These are phyloP conservation scores for Thinocorus orbignyianus DNA, from an alignment of 2,113 vertebrate genomes.

Conservation along the genomic window DNA sequence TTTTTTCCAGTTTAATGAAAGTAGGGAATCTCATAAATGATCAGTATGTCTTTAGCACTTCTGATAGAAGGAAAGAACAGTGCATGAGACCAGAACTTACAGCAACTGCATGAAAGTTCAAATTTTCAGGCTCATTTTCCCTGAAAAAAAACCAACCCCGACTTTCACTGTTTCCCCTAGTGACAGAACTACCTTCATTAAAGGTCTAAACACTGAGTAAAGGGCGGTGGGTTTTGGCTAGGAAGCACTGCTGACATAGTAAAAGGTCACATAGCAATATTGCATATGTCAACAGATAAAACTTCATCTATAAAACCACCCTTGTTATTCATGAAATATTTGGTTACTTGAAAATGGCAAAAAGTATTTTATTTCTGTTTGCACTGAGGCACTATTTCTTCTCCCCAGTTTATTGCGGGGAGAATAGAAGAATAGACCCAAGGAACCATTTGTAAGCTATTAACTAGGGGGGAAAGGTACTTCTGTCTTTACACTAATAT, in stretches of 20 bases:
- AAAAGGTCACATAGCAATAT: background rate
- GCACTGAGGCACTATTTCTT: background rate
- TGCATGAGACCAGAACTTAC: background rate
- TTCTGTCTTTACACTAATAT: background rate
- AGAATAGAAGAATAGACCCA: background rate
- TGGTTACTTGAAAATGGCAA: background rate
- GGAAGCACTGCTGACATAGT: background rate
- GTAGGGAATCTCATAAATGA: background rate
- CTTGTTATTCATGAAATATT: background rate
- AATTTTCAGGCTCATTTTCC: background rate
- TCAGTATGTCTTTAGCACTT: background rate
- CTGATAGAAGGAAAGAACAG: background rate
- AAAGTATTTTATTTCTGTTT: background rate
- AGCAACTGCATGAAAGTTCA: background rate
- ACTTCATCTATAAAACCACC: background rate
- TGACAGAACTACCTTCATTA: accelerated
- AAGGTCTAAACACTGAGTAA: background rate
- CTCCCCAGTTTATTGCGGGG: background rate
- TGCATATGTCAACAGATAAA: background rate
- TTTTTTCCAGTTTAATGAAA: background rate
- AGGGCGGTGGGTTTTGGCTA: background rate
- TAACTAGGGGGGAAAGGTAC: background rate
- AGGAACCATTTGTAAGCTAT: background rate
- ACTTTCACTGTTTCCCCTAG: background rate
- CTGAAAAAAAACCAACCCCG: background rate